A percentile compares a stretch with the other conserved stretches of the same genome.
phyloP scores from a whole-genome alignment of 2,113 vertebrate species.

The Siniperca chuatsi region DNA sequence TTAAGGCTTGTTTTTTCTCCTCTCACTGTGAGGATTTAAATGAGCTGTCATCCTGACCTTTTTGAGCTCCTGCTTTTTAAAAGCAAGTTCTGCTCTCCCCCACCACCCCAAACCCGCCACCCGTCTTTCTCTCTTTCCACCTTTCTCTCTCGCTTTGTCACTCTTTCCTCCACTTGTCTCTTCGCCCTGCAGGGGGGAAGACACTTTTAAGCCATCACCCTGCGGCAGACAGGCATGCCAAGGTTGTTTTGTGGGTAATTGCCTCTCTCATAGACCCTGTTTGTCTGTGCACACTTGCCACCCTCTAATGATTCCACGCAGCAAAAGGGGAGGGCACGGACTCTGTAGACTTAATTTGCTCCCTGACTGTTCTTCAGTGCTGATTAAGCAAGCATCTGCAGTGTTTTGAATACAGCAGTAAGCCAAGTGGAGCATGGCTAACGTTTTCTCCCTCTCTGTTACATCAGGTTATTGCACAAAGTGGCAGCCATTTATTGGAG shows the following conservation, averaged over 20 bases:
- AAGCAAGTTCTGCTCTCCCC: constrained; percentile 63
- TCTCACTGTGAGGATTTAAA: constrained; percentile 83
- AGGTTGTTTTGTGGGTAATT: constrained; percentile 85
- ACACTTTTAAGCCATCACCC: constrained; percentile 79
- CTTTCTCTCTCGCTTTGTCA: constrained; percentile 73
- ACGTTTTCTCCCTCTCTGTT: constrained; percentile 57
- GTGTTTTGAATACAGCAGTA: constrained; percentile 73
- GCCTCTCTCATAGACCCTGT: constrained; percentile 75
- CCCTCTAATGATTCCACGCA: constrained; percentile 66
- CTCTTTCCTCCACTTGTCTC: constrained; percentile 73
- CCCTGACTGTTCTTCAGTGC: constrained; percentile 77
- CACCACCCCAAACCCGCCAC: constrained; percentile 41
- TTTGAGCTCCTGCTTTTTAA: constrained; percentile 80
- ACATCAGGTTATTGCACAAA: constrained; percentile 71
- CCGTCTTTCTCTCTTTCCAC: constrained; percentile 66
- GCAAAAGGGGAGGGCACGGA: constrained; percentile 70
- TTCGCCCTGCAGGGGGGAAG: constrained; percentile 66
- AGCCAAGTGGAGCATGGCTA: constrained; percentile 75
- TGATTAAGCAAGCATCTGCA: constrained; percentile 82
- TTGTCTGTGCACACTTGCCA: constrained; percentile 70
- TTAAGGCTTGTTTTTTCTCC: constrained; percentile 76
- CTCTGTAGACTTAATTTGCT: constrained; percentile 80
- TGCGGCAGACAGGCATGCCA: constrained; percentile 79
- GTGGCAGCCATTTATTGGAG: constrained; percentile 63
- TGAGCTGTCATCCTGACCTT: constrained; percentile 87